A percentile compares a stretch with the other conserved stretches of the same genome.
Conservation (phyloP, 2,888 invertebrate genomes). For the Trachelus stipa region DNA sequence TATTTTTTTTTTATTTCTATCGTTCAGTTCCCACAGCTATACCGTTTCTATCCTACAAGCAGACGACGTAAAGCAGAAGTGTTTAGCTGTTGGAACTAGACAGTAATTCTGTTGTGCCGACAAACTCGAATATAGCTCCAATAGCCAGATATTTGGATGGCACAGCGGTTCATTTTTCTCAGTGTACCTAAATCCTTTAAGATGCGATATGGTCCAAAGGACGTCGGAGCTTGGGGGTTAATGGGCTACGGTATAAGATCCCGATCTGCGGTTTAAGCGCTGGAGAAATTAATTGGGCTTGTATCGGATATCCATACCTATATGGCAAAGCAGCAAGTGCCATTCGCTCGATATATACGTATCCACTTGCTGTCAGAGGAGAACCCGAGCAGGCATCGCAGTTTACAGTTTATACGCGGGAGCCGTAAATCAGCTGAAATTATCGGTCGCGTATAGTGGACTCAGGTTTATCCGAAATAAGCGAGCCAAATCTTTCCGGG, state of each 20-base stretch:
- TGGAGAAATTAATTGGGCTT: conserved; percentile 2
- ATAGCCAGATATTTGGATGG: too few species aligned
- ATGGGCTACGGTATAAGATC: background rate
- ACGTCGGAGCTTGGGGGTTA: background rate
- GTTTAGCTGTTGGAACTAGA: too few species aligned
- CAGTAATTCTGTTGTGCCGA: too few species aligned
- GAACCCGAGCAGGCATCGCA: background rate
- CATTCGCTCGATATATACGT: background rate
- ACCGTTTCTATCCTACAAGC: too few species aligned
- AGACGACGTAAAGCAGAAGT: too few species aligned
- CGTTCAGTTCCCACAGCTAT: too few species aligned
- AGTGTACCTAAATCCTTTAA: background rate
- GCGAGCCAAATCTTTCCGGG: background rate
- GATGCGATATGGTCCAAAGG: background rate
- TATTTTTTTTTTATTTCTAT: too few species aligned
- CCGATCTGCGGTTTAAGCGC: background rate
- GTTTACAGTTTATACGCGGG: background rate
- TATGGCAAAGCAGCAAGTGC: background rate
- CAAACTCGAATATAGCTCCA: too few species aligned
- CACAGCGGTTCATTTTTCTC: too few species aligned
- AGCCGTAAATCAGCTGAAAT: background rate
- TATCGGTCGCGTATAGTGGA: conserved; percentile 1
- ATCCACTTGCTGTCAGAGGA: background rate
- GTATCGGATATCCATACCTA: background rate
- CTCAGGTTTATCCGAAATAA: background rate